Evolutionary conservation across 1,140 invertebrate genomes (phyloP).

Genomic region (Wasmannia auropunctata): DNA sequence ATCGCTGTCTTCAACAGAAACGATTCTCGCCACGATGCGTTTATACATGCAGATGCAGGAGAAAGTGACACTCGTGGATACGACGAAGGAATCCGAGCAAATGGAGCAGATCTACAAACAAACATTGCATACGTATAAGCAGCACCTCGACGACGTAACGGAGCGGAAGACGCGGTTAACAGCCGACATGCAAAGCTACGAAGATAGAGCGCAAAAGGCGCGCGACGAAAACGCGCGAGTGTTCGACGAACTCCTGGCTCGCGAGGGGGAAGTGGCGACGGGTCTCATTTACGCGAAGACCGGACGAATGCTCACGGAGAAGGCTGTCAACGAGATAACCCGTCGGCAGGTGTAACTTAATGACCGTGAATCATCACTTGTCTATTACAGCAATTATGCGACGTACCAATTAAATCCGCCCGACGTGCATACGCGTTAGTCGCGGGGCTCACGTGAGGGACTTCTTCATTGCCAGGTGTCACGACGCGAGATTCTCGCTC

Average conservation of each 20-base stretch:
- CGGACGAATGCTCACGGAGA: constrained; percentile 65
- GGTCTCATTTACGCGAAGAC: constrained; percentile 68
- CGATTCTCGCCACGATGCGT: not conserved
- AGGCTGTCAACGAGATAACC: constrained; percentile 61
- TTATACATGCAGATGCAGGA: constrained; percentile 62
- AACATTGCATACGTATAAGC: constrained; percentile 68
- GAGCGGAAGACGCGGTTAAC: constrained; percentile 36
- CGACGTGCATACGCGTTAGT: not conserved
- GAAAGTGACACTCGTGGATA: constrained; percentile 56
- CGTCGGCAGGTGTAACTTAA: constrained; percentile 69
- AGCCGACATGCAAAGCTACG: constrained; percentile 55
- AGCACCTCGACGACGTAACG: constrained; percentile 57
- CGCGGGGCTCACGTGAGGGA: not conserved
- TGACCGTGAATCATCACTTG: constrained; percentile 56
- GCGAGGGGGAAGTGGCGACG: constrained; percentile 59
- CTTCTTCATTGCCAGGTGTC: constrained; percentile 48
- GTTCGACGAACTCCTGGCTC: constrained; percentile 57
- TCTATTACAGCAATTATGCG: constrained; percentile 16
- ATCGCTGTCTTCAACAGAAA: not conserved
- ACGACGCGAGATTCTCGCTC: constrained; percentile 53
- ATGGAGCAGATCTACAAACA: constrained; percentile 65
- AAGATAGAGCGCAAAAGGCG: constrained; percentile 20
- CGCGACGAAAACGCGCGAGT: constrained; percentile 43
- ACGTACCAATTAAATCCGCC: constrained; percentile 37
- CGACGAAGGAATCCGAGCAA: constrained; percentile 43